Evolutionary conservation across 2,113 vertebrate species (phyloP).

Genomic region (Callipepla squamata): DNA sequence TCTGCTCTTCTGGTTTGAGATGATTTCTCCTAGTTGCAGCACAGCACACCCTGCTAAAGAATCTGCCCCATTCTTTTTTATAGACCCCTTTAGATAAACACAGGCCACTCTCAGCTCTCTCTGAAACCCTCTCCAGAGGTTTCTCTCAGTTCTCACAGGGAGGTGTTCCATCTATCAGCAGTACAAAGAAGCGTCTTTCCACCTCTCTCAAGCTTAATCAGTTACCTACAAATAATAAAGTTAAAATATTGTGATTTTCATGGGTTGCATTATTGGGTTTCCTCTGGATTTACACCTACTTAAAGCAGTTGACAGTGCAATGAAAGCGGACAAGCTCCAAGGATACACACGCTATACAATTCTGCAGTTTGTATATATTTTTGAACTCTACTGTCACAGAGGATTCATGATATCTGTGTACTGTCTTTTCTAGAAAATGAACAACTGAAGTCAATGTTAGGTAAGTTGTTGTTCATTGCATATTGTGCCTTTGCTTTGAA

Average conservation of each 20-base stretch:
- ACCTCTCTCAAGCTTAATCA: background rate
- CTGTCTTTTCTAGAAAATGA: background rate
- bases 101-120: background rate
- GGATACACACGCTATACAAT: background rate
- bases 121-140: background rate
- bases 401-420: background rate
- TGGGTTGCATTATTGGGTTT: background rate
- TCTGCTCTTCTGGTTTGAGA: too few species aligned
- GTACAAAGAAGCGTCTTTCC: background rate
- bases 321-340: background rate
- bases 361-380: rapidly evolving
- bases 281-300: background rate
- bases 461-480: background rate
- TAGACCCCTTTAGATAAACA: too few species aligned
- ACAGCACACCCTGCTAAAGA: too few species aligned
- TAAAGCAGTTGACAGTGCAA: background rate
- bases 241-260: background rate
- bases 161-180: background rate
- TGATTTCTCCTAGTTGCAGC: too few species aligned
- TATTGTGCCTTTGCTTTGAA: background rate
- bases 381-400: background rate
- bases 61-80: too few species aligned
- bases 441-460: background rate
- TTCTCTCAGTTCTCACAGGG: background rate
- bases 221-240: background rate